These are phyloP conservation scores for Danaus chrysippus DNA, from an alignment of 2,888 invertebrate genomes.

Conservation along the genomic window DNA sequence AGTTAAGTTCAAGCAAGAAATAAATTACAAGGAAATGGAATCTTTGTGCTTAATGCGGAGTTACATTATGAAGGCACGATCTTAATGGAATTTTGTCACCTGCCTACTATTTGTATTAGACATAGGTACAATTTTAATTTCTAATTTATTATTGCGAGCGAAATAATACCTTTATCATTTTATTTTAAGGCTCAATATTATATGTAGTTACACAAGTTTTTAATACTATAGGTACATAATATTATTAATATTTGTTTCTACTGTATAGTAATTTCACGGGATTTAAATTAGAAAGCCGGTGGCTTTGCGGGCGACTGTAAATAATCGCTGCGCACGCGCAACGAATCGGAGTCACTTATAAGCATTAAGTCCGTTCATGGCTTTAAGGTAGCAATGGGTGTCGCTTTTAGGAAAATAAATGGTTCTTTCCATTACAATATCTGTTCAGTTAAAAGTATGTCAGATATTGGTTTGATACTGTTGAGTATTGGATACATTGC, in stretches of 20 bases:
- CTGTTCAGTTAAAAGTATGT: no score
- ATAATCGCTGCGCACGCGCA: constrained; percentile 67
- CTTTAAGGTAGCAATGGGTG: constrained; percentile 56
- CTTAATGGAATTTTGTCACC: constrained; percentile 16
- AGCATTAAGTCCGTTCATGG: constrained; percentile 59
- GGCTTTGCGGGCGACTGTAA: constrained; percentile 60
- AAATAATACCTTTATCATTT: neutral
- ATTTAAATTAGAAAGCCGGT: constrained; percentile 66
- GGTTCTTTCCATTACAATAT: constrained; percentile 1
- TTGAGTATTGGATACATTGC: no score
- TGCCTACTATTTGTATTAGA: constrained; percentile 8
- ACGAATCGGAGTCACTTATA: constrained; percentile 63
- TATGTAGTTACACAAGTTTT: no score
- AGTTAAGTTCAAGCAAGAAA: constrained; percentile 62
- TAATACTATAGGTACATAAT: constrained; percentile 22
- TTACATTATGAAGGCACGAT: constrained; percentile 18
- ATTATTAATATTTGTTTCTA: constrained; percentile 24
- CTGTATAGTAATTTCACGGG: constrained; percentile 31
- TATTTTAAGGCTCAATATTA: no score
- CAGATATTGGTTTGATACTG: no score
- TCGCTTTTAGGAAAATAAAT: constrained; percentile 35
- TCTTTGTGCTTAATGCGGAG: constrained; percentile 41
- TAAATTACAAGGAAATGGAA: constrained; percentile 68
- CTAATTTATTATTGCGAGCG: neutral
- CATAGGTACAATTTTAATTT: neutral